phyloP scores from a whole-genome alignment of 2,888 invertebrate genomes.

The Deroplatys truncata region DNA sequence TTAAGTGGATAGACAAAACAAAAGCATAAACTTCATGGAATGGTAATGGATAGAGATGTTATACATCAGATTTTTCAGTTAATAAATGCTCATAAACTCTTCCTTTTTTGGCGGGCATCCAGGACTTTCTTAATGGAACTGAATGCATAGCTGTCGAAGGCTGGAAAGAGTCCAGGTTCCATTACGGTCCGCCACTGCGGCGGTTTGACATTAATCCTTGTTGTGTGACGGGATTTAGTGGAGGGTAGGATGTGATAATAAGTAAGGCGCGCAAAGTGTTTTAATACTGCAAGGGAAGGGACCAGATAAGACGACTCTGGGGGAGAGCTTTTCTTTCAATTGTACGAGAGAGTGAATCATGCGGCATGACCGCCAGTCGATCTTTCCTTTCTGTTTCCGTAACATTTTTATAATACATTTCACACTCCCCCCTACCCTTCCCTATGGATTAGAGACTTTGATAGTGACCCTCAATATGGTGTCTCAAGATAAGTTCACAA shows the following conservation, averaged over 20 bases:
- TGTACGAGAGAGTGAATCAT: neutral
- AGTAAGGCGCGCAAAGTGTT: conserved; percentile 10
- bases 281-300: neutral
- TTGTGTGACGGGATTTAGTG: conserved; percentile 9
- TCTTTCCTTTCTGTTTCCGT: neutral
- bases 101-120: neutral
- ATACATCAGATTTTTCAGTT: no score
- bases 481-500: neutral
- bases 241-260: neutral
- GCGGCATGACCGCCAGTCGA: neutral
- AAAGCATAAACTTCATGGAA: no score
- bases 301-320: neutral
- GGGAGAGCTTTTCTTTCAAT: conserved; percentile 4
- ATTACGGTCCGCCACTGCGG: neutral
- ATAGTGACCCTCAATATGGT: neutral
- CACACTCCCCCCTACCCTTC: neutral
- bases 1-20: no score
- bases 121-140: neutral
- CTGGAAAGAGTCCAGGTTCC: neutral
- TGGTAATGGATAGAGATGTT: no score
- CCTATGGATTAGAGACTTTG: neutral
- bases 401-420: neutral
- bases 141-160: neutral
- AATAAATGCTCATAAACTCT: no score
- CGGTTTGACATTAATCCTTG: conserved; percentile 14